These are phyloP conservation scores for Arizona elegans DNA, from an alignment of 2,113 vertebrate species.

Conservation along the genomic window DNA sequence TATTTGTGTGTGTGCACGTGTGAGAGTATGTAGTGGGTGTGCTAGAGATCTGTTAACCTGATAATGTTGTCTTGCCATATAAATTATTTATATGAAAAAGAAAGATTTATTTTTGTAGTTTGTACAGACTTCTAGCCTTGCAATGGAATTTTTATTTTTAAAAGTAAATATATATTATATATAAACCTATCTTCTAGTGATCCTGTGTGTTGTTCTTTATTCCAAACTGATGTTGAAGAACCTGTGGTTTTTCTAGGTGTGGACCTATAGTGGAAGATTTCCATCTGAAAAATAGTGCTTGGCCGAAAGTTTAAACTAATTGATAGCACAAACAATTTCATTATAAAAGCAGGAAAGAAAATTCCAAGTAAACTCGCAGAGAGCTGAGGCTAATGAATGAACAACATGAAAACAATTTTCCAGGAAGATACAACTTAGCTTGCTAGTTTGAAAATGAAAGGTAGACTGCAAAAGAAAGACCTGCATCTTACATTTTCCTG, in stretches of 20 bases:
- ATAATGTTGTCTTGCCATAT: conserved; percentile 81
- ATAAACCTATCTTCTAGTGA: conserved; percentile 81
- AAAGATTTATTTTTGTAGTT: conserved; percentile 94
- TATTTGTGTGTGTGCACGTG: conserved; percentile 3
- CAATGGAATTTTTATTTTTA: conserved; percentile 93
- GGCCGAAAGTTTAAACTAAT: neutral
- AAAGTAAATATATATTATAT: conserved; percentile 87
- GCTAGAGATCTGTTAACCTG: conserved; percentile 73
- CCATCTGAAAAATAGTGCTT: neutral
- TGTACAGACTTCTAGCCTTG: conserved; percentile 86
- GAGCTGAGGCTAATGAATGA: neutral
- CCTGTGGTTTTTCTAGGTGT: neutral
- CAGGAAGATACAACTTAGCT: neutral
- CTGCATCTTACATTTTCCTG: neutral
- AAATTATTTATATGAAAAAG: conserved; percentile 93
- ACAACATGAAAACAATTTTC: neutral
- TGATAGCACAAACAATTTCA: neutral
- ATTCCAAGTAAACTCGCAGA: neutral
- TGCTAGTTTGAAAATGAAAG: neutral
- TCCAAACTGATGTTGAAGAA: neutral
- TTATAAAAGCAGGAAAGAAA: neutral
- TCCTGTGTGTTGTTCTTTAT: conserved; percentile 11
- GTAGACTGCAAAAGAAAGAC: neutral
- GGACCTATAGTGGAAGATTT: neutral
- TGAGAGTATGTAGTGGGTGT: conserved; percentile 55